phyloP scores from a whole-genome alignment of 2,888 invertebrate species.

The Shargacucullia verbasci region DNA sequence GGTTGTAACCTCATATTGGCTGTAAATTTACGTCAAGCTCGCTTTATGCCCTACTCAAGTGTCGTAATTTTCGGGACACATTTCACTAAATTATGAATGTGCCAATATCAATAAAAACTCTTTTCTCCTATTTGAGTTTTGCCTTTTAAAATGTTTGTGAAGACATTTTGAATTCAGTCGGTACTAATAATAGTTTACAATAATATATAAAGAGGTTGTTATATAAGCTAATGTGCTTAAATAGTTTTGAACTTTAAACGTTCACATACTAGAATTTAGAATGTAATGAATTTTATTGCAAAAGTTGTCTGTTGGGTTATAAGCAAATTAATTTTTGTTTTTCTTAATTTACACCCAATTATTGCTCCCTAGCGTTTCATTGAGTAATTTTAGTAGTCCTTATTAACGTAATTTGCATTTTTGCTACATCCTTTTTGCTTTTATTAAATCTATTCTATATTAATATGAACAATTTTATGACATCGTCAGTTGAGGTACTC shows the following conservation, averaged over 20 bases:
- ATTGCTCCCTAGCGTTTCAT: no score
- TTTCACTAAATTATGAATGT: no score
- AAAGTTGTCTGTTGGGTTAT: neutral
- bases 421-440: no score
- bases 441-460: no score
- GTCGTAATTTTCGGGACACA: neutral
- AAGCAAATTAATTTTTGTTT: constrained; percentile 5
- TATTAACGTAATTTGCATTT: no score
- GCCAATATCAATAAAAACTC: no score
- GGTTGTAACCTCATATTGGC: constrained; percentile 2
- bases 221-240: constrained; percentile 1
- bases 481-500: no score
- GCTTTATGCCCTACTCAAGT: neutral
- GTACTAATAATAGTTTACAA: neutral
- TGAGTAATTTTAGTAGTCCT: no score
- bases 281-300: neutral
- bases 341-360: neutral
- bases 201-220: neutral
- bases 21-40: neutral
- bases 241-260: constrained; percentile 10
- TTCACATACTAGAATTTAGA: constrained; percentile 4
- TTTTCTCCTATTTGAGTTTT: neutral
- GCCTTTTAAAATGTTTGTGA: no score
- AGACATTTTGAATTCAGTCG: no score
- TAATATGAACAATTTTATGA: no score